phyloP scores from a whole-genome alignment of 2,888 invertebrate genomes.

The Clivina fossor region DNA sequence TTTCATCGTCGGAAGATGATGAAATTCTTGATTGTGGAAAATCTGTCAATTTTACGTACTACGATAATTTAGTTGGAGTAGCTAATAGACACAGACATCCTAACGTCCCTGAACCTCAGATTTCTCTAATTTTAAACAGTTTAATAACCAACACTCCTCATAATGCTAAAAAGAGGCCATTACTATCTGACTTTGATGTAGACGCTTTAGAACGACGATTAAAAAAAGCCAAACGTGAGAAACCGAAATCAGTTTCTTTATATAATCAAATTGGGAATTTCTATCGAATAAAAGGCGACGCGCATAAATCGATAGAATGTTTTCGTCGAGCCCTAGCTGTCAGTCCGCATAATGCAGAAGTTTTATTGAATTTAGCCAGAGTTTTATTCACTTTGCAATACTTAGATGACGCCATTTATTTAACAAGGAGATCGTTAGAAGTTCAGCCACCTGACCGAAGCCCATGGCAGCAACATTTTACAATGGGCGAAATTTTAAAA shows the following conservation, averaged over 20 bases:
- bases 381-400: conserved; percentile 85
- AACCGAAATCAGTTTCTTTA: conserved; percentile 79
- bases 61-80: conserved; percentile 84
- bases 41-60: conserved; percentile 84
- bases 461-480: conserved; percentile 90
- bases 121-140: conserved; percentile 72
- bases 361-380: conserved; percentile 79
- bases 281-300: conserved; percentile 87
- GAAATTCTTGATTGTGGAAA: conserved; percentile 80
- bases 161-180: conserved; percentile 54
- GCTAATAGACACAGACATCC: conserved; percentile 81
- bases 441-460: conserved; percentile 82
- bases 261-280: conserved; percentile 92
- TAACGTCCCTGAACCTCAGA: conserved; percentile 81
- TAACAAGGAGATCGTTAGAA: conserved; percentile 81
- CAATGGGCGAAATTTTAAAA: conserved; percentile 88
- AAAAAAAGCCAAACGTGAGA: conserved; percentile 78
- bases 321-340: conserved; percentile 83
- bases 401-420: conserved; percentile 85
- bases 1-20: conserved; percentile 53
- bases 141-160: conserved; percentile 44
- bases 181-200: conserved; percentile 77
- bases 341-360: conserved; percentile 84
- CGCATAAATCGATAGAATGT: conserved; percentile 84
- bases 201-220: conserved; percentile 72